These are phyloP conservation scores for Pollenia angustigena DNA, from an alignment of 2,888 invertebrate species.

Conservation along the genomic window DNA sequence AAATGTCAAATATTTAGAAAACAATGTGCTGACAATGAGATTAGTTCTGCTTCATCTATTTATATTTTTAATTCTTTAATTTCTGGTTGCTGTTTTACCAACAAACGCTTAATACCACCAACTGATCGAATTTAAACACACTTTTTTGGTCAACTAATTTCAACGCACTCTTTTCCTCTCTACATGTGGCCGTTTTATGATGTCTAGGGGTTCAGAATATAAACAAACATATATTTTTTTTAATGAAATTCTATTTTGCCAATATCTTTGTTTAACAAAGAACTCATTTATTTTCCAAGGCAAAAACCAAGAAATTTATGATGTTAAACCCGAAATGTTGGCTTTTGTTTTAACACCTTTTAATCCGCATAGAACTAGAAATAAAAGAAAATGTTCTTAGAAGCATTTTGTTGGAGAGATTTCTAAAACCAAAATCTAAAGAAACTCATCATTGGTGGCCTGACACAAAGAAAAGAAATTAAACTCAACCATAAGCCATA, in stretches of 20 bases:
- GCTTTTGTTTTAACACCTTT: slow-evolving; percentile 69
- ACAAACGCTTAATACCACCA: slow-evolving; percentile 55
- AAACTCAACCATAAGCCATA: slow-evolving; percentile 50
- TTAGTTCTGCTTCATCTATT: slow-evolving; percentile 60
- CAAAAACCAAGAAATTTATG: slow-evolving; percentile 68
- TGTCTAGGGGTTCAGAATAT: slow-evolving; percentile 5
- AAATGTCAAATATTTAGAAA: slow-evolving; percentile 56
- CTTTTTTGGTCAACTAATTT: slow-evolving; percentile 54
- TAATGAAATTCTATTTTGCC: slow-evolving; percentile 52
- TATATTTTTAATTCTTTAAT: slow-evolving; percentile 22
- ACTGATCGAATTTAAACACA: slow-evolving; percentile 48
- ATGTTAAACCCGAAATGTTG: slow-evolving; percentile 72
- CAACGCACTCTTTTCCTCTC: slow-evolving; percentile 39
- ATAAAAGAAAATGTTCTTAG: slow-evolving; percentile 25
- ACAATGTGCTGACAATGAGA: slow-evolving; percentile 65
- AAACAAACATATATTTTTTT: neutral
- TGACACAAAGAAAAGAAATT: slow-evolving; percentile 37
- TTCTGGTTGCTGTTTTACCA: slow-evolving; percentile 1
- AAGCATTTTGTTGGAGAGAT: slow-evolving; percentile 18
- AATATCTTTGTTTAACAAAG: slow-evolving; percentile 49
- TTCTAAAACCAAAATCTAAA: slow-evolving; percentile 25
- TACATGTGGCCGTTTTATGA: slow-evolving; percentile 47
- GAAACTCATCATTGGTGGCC: slow-evolving; percentile 63
- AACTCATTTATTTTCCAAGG: slow-evolving; percentile 37
- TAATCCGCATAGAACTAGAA: slow-evolving; percentile 6